Percentiles rank a stretch among this genome's conserved stretches.
These are phyloP conservation scores for Otolemur garnettii DNA, from an alignment of 2,113 vertebrate species.

Conservation along the genomic window DNA sequence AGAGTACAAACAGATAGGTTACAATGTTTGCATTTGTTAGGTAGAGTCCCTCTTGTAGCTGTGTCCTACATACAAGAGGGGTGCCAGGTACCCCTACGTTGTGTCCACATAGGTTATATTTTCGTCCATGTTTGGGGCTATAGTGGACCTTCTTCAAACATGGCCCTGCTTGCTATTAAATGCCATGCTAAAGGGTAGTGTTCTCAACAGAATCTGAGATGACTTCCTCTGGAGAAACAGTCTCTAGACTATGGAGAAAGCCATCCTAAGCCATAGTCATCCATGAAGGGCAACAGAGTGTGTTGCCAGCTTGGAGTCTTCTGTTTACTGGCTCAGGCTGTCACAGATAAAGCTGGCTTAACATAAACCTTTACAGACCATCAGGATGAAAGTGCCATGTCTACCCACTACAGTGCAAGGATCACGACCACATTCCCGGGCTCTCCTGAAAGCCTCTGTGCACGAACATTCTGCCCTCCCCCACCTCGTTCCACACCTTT, in stretches of 20 bases:
- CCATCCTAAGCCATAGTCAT: background rate
- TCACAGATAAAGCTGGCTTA: background rate
- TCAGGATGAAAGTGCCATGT: background rate
- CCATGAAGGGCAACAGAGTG: background rate
- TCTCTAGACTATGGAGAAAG: background rate
- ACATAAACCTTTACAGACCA: background rate
- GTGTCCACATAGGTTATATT: background rate
- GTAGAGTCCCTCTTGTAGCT: no score
- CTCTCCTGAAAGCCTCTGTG: background rate
- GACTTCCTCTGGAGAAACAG: background rate
- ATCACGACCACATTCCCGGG: background rate
- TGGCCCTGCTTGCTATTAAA: background rate
- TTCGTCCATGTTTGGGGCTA: background rate
- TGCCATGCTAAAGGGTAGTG: background rate
- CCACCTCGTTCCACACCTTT: background rate
- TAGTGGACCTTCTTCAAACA: background rate
- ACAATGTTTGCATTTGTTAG: no score
- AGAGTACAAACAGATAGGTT: no score
- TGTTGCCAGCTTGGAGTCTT: background rate
- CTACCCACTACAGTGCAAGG: background rate
- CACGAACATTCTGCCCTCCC: background rate
- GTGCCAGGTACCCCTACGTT: no score
- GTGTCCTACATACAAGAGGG: no score
- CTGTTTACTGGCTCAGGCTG: background rate
- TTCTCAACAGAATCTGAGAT: background rate